These are phyloP conservation scores for Channallabes apus DNA, from an alignment of 2,797 vertebrate species.

Conservation along the genomic window DNA sequence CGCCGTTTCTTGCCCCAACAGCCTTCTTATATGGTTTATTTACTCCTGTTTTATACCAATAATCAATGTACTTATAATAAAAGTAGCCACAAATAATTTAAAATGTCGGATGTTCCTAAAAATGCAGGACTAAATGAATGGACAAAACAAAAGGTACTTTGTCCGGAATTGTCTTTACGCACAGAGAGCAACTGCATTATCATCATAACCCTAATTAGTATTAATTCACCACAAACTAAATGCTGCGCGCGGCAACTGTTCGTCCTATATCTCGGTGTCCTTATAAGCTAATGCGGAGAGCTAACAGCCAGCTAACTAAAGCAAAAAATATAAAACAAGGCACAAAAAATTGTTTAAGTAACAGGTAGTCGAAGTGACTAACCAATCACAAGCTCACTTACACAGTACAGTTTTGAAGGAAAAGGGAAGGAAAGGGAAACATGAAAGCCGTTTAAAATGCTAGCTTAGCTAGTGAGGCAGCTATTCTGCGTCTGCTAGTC, in stretches of 20 bases:
- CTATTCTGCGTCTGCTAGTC: conserved; percentile 9
- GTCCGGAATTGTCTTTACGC: too few relatives aligned
- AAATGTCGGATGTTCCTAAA: neutral
- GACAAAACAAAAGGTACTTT: neutral
- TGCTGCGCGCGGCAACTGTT: neutral
- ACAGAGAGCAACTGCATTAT: neutral
- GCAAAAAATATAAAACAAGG: neutral
- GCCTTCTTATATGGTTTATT: neutral
- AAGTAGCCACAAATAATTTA: neutral
- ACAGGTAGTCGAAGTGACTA: neutral
- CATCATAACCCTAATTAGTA: neutral
- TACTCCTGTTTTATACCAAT: neutral
- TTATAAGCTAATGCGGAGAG: neutral
- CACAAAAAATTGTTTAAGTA: neutral
- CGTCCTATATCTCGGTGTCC: neutral
- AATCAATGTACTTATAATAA: neutral
- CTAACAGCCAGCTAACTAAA: neutral
- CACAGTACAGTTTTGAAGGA: neutral
- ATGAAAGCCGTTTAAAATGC: neutral
- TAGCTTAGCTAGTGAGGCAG: neutral
- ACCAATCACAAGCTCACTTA: neutral
- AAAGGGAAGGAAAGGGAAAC: neutral
- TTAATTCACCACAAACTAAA: neutral
- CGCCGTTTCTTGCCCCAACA: neutral
- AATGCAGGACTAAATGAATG: neutral